These are phyloP conservation scores for Dryocosmus kuriphilus DNA, from an alignment of 2,888 invertebrate genomes.

Conservation along the genomic window DNA sequence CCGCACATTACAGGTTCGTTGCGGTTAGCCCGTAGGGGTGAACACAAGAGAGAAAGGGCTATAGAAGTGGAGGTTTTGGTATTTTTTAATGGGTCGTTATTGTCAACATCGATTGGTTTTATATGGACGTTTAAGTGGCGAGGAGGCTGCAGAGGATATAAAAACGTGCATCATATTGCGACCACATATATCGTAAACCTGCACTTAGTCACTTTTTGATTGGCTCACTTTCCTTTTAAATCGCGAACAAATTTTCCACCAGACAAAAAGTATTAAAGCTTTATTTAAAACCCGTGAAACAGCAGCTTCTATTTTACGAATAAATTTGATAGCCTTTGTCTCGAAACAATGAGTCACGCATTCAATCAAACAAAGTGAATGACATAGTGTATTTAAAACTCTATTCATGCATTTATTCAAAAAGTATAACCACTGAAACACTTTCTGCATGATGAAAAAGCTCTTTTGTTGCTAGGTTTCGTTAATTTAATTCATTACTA, in stretches of 20 bases:
- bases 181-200: constrained; percentile 17
- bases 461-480: background rate
- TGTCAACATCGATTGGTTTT: constrained; percentile 36
- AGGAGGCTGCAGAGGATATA: constrained; percentile 30
- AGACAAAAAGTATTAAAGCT: background rate
- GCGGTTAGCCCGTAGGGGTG: constrained; percentile 42
- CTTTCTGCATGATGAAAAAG: background rate
- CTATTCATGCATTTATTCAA: background rate
- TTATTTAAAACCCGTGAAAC: background rate
- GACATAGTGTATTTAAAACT: background rate
- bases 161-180: constrained; percentile 30
- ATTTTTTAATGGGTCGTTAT: constrained; percentile 35
- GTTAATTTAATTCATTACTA: background rate
- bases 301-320: background rate
- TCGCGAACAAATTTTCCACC: background rate
- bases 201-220: constrained; percentile 7
- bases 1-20: constrained; percentile 44
- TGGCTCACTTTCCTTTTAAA: background rate
- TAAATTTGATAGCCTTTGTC: background rate
- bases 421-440: background rate
- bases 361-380: background rate
- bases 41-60: constrained; percentile 47
- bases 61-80: constrained; percentile 21
- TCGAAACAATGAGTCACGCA: background rate
- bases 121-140: constrained; percentile 32